Percentiles rank a stretch among this genome's conserved stretches.
Evolutionary conservation across 2,113 vertebrate genomes (phyloP).

Genomic region (Corythaeola cristata): DNA sequence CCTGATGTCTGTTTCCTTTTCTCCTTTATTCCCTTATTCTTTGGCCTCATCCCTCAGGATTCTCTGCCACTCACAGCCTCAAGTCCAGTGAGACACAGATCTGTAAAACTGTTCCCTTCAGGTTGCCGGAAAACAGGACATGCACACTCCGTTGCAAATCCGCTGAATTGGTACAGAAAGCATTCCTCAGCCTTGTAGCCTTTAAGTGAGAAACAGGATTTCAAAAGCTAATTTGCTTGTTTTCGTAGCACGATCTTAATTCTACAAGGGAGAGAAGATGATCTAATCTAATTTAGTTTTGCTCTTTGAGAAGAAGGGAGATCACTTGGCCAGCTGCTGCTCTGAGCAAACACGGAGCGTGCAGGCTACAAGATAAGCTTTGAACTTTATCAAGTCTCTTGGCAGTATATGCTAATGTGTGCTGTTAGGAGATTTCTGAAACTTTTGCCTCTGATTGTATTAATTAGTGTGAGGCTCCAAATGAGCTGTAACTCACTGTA

Average conservation of each 20-base stretch:
- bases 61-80: not conserved
- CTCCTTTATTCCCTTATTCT: not conserved
- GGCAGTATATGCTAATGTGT: slow-evolving; percentile 66
- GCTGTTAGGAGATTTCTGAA: slow-evolving; percentile 51
- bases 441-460: slow-evolving; percentile 54
- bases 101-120: not conserved
- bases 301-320: slow-evolving; percentile 65
- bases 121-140: not conserved
- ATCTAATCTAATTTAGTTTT: slow-evolving; percentile 79
- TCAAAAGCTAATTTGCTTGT: slow-evolving; percentile 65
- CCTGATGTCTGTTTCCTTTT: not conserved
- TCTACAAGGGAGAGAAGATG: slow-evolving; percentile 55
- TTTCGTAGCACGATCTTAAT: slow-evolving; percentile 64
- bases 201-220: slow-evolving; percentile 33
- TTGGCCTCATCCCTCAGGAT: not conserved
- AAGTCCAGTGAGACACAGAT: not conserved
- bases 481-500: not conserved
- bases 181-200: not conserved
- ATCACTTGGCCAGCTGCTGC: slow-evolving; percentile 70
- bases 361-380: slow-evolving; percentile 69
- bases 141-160: not conserved
- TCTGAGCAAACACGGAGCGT: slow-evolving; percentile 57
- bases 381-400: slow-evolving; percentile 72
- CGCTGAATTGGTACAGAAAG: not conserved
- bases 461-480: slow-evolving; percentile 47